A percentile compares a stretch with the other conserved stretches of the same genome.
Conservation (phyloP, 1,140 invertebrate species). For the Cepaea nemoralis region DNA sequence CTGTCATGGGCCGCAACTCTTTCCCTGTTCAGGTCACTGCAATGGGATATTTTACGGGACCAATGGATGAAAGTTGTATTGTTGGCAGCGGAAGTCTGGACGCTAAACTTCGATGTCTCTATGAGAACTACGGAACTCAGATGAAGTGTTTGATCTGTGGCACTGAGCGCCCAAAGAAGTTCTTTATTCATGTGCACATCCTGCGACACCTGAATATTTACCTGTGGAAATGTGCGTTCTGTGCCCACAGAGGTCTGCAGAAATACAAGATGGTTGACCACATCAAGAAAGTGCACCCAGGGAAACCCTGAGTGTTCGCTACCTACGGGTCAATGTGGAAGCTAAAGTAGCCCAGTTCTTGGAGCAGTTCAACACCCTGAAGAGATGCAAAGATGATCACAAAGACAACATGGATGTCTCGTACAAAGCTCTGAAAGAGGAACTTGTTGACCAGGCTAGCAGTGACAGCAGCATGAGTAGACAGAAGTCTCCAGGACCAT, state of each 20-base stretch:
- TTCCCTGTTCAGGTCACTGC: conserved; percentile 39
- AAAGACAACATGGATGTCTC: not conserved
- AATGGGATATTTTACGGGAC: conserved; percentile 1
- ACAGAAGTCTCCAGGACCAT: conserved; percentile 7
- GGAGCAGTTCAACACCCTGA: conserved; percentile 8
- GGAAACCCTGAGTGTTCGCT: conserved; percentile 39
- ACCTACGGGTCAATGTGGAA: conserved; percentile 48
- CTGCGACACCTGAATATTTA: conserved; percentile 50
- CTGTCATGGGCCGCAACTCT: conserved; percentile 48
- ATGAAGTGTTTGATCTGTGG: conserved; percentile 51
- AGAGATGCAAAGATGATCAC: not conserved
- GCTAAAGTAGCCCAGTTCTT: conserved; percentile 46
- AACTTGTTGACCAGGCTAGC: not conserved
- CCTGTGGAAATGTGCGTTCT: conserved; percentile 50
- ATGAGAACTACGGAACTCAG: conserved; percentile 48
- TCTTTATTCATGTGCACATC: conserved; percentile 52
- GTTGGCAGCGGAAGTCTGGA: conserved; percentile 51
- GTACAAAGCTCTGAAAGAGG: not conserved
- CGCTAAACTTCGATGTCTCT: conserved; percentile 47
- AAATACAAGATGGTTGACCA: conserved; percentile 53
- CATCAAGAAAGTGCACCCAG: conserved; percentile 50
- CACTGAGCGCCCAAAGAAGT: conserved; percentile 48
- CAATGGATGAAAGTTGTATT: conserved; percentile 33
- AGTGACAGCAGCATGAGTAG: not conserved
- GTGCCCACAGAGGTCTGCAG: conserved; percentile 47